phyloP scores from a whole-genome alignment of 2,888 invertebrate genomes.

The Papilio elwesi region DNA sequence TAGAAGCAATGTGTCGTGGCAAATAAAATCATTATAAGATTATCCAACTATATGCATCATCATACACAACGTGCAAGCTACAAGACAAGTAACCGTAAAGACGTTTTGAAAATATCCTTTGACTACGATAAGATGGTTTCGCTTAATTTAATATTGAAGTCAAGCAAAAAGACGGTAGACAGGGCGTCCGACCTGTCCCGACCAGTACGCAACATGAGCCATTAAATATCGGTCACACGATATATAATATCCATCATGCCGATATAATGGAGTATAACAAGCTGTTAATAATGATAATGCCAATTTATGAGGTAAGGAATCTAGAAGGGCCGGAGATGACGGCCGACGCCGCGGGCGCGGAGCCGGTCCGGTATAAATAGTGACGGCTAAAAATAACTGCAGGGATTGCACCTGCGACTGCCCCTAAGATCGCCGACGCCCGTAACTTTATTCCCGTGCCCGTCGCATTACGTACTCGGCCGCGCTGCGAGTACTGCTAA shows the following conservation, averaged over 20 bases:
- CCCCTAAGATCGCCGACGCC: conserved; percentile 50
- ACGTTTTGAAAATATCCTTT: conserved; percentile 7
- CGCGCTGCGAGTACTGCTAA: conserved; percentile 19
- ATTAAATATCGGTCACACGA: conserved; percentile 38
- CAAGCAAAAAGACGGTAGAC: conserved; percentile 13
- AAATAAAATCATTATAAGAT: too few relatives aligned
- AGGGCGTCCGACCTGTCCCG: conserved; percentile 5
- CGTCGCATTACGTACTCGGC: conserved; percentile 14
- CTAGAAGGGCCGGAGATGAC: conserved; percentile 56
- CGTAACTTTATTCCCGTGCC: conserved; percentile 40
- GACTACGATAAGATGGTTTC: conserved; percentile 23
- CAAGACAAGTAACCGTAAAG: conserved; percentile 18
- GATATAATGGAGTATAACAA: conserved; percentile 37
- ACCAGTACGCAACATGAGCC: conserved; percentile 18
- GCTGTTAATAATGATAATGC: conserved; percentile 40
- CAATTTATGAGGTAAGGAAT: conserved; percentile 46
- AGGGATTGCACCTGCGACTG: conserved; percentile 71
- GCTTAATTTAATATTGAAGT: conserved; percentile 24
- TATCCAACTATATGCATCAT: background rate
- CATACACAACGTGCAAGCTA: background rate
- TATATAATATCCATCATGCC: conserved; percentile 31
- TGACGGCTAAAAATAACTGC: conserved; percentile 74
- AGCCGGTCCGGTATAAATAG: conserved; percentile 81
- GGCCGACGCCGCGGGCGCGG: conserved; percentile 61
- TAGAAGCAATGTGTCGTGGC: too few relatives aligned